These are phyloP conservation scores for Cryptophagus acutangulus DNA, from an alignment of 2,888 invertebrate species.

Conservation along the genomic window DNA sequence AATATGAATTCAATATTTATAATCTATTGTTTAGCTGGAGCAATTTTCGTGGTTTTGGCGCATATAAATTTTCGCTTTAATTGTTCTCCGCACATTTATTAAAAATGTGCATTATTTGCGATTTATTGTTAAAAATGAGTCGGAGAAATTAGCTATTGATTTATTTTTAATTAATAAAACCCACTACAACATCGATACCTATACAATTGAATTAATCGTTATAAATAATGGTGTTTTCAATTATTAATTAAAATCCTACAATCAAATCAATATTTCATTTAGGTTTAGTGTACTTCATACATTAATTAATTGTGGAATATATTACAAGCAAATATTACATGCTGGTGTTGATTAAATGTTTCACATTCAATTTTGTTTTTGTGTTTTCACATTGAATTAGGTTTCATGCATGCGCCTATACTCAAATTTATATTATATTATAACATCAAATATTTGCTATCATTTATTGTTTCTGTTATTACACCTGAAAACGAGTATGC, in stretches of 20 bases:
- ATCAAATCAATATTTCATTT: neutral
- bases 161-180: constrained; percentile 1
- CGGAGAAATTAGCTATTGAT: neutral
- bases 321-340: neutral
- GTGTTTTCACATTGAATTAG: too few species aligned
- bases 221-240: constrained; percentile 1
- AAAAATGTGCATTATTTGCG: neutral
- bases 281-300: neutral
- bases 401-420: too few species aligned
- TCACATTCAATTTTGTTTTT: too few species aligned
- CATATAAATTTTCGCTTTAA: too few species aligned
- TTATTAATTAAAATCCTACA: neutral
- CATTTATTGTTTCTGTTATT: too few species aligned
- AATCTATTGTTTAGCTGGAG: too few species aligned
- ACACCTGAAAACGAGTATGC: too few species aligned
- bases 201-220: neutral
- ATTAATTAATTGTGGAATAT: neutral
- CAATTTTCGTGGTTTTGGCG: too few species aligned
- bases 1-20: too few species aligned
- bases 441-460: too few species aligned
- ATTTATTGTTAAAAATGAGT: neutral
- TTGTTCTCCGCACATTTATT: neutral
- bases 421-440: too few species aligned
- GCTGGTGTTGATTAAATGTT: too few species aligned
- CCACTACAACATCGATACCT: neutral